Conservation (phyloP, 2,888 invertebrate genomes). For the Aphrophora alni region DNA sequence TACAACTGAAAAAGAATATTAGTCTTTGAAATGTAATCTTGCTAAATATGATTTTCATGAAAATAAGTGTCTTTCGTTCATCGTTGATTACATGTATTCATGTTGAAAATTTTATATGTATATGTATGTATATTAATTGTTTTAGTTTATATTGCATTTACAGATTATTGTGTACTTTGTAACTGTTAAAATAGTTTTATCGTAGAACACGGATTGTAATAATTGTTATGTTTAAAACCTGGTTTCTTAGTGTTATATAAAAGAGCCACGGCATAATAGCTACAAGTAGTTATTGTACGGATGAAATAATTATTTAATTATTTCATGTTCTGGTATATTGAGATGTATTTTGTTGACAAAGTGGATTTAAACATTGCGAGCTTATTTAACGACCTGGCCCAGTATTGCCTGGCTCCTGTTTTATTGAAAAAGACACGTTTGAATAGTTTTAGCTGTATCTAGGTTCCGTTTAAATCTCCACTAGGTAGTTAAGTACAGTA, state of each 20-base stretch:
- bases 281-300: neutral
- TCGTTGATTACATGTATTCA: neutral
- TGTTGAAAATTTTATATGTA: neutral
- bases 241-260: neutral
- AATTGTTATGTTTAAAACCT: neutral
- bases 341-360: neutral
- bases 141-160: neutral
- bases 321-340: neutral
- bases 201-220: neutral
- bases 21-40: no score
- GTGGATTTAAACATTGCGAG: conserved; percentile 2
- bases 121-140: neutral
- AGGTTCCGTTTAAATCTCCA: neutral
- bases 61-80: neutral
- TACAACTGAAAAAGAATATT: no score
- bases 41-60: no score
- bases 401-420: neutral
- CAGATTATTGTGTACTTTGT: neutral
- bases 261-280: neutral
- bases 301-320: neutral
- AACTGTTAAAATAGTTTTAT: neutral
- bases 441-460: neutral
- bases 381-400: neutral
- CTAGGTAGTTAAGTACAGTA: neutral
- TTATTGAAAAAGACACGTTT: neutral